phyloP scores from a whole-genome alignment of 1,140 invertebrate genomes.

The Pomacea maculata region DNA sequence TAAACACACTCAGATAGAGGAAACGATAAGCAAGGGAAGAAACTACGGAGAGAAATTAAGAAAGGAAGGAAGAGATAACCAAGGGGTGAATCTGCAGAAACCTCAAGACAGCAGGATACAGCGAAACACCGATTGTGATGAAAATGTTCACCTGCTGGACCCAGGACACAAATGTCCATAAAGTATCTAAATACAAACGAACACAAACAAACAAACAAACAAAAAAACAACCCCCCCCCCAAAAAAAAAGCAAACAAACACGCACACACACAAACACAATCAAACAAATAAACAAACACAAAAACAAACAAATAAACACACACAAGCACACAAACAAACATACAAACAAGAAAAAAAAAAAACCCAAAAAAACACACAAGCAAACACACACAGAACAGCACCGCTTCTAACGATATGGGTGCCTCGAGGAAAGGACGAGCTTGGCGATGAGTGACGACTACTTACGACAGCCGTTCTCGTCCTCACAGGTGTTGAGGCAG shows the following conservation, averaged over 20 bases:
- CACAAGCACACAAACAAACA: background rate
- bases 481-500: constrained; percentile 61
- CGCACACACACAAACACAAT: constrained; percentile 10
- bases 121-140: background rate
- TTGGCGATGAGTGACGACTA: background rate
- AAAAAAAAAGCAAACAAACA: constrained; percentile 1
- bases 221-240: too few species aligned
- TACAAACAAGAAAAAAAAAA: background rate
- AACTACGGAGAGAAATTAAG: background rate
- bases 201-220: background rate
- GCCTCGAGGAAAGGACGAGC: constrained; percentile 3
- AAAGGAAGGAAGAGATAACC: too few species aligned
- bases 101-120: background rate
- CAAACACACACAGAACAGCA: background rate
- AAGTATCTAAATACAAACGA: background rate
- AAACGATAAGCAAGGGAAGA: too few species aligned
- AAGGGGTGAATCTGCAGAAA: background rate
- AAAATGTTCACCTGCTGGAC: background rate
- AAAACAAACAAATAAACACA: too few species aligned
- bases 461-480: constrained; percentile 57
- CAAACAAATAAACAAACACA: background rate
- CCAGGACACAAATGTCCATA: too few species aligned
- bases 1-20: too few species aligned
- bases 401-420: background rate
- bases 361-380: constrained; percentile 1